These are phyloP conservation scores for Sceloporus undulatus DNA, from an alignment of 2,113 vertebrate genomes.

Conservation along the genomic window DNA sequence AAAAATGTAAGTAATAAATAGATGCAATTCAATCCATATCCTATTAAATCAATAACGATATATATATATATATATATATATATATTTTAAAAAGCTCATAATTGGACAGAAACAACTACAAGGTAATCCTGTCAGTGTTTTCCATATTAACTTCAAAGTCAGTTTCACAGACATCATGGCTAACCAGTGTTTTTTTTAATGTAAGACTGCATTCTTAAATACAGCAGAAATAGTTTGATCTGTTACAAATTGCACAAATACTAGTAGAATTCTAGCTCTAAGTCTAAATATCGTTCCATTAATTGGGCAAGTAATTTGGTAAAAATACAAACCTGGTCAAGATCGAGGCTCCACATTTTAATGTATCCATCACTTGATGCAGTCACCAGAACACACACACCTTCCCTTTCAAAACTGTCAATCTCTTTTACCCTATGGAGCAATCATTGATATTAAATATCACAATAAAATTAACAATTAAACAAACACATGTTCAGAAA, in stretches of 20 bases:
- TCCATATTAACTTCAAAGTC: background rate
- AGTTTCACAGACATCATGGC: background rate
- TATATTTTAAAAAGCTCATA: background rate
- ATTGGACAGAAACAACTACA: background rate
- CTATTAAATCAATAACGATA: background rate
- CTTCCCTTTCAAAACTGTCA: conserved; percentile 82
- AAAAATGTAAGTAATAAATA: background rate
- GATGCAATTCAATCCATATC: background rate
- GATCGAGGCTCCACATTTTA: conserved; percentile 91
- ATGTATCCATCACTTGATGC: conserved; percentile 96
- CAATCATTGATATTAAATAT: conserved; percentile 34
- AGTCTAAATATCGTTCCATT: background rate
- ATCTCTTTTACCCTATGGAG: conserved; percentile 88
- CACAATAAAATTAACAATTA: conserved; percentile 4
- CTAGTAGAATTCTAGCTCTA: background rate
- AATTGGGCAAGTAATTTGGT: background rate
- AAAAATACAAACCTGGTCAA: conserved; percentile 80
- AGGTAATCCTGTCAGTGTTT: background rate
- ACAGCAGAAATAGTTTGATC: background rate
- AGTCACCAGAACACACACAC: conserved; percentile 86
- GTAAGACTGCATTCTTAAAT: background rate
- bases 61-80: too few species aligned
- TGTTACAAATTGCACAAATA: too few species aligned
- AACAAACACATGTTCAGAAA: background rate
- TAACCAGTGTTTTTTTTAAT: background rate